Evolutionary conservation across 2,888 invertebrate species (phyloP).

Genomic region (Steinernema carpocapsae): DNA sequence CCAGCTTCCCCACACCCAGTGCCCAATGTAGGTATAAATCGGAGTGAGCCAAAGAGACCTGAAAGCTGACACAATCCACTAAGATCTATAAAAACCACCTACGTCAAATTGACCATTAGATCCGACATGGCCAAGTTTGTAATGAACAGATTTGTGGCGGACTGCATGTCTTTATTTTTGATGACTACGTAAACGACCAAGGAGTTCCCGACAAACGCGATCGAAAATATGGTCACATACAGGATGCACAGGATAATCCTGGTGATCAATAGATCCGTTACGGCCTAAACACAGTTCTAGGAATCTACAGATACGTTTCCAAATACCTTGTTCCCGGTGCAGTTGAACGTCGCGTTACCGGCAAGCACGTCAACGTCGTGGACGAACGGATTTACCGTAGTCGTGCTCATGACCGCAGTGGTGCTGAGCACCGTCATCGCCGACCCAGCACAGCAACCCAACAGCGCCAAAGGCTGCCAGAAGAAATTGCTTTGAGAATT

Average conservation of each 20-base stretch:
- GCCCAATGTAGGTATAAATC: slow-evolving; percentile 84
- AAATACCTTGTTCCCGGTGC: slow-evolving; percentile 45
- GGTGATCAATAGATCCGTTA: slow-evolving; percentile 52
- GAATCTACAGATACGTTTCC: background rate
- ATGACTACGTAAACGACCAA: slow-evolving; percentile 92
- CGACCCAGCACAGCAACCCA: background rate
- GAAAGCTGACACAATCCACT: slow-evolving; percentile 69
- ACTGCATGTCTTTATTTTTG: slow-evolving; percentile 91
- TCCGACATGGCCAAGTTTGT: slow-evolving; percentile 94
- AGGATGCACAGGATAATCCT: slow-evolving; percentile 69
- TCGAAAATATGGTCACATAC: slow-evolving; percentile 82
- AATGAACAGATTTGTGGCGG: slow-evolving; percentile 95
- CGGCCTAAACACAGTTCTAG: slow-evolving; percentile 47
- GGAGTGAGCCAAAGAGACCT: slow-evolving; percentile 96
- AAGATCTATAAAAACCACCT: slow-evolving; percentile 38
- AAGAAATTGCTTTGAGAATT: background rate
- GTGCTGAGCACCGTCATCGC: background rate
- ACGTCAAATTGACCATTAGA: slow-evolving; percentile 80
- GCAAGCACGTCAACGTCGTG: slow-evolving; percentile 1
- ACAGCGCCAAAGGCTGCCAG: background rate
- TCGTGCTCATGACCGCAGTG: background rate
- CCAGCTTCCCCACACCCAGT: slow-evolving; percentile 89
- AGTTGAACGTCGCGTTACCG: slow-evolving; percentile 37
- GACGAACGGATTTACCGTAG: slow-evolving; percentile 35
- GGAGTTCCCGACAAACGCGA: slow-evolving; percentile 87